phyloP scores from a whole-genome alignment of 2,888 invertebrate species.

The Torymus aiolomorphi region DNA sequence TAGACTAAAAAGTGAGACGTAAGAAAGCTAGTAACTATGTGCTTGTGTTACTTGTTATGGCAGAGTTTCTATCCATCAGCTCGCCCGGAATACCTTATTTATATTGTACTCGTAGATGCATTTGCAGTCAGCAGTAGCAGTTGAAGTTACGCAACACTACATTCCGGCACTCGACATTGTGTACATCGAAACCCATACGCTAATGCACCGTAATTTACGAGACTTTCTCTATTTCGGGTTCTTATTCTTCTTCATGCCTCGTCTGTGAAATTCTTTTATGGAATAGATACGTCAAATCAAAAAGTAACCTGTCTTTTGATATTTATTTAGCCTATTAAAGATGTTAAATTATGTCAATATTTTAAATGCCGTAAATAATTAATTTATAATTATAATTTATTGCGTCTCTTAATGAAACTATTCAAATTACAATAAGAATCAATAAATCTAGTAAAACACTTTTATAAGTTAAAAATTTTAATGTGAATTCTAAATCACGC shows the following conservation, averaged over 20 bases:
- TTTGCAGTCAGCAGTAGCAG: background rate
- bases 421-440: too few relatives aligned
- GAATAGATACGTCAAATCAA: too few relatives aligned
- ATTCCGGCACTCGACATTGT: conserved; percentile 22
- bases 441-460: too few relatives aligned
- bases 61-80: conserved; percentile 17
- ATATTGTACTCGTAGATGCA: background rate
- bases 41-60: background rate
- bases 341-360: too few relatives aligned
- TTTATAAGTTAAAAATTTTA: background rate
- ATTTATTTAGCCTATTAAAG: too few relatives aligned
- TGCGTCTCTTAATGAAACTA: too few relatives aligned
- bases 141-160: background rate
- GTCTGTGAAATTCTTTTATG: too few relatives aligned
- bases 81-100: conserved; percentile 6
- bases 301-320: too few relatives aligned
- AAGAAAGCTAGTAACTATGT: background rate
- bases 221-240: conserved; percentile 29
- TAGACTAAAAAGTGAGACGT: background rate
- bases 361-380: too few relatives aligned
- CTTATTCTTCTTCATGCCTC: too few relatives aligned
- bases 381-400: too few relatives aligned
- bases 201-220: conserved; percentile 43
- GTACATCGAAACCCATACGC: background rate
- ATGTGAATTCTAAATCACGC: background rate